phyloP scores from a whole-genome alignment of 2,113 vertebrate species.

The Mixornis gularis region DNA sequence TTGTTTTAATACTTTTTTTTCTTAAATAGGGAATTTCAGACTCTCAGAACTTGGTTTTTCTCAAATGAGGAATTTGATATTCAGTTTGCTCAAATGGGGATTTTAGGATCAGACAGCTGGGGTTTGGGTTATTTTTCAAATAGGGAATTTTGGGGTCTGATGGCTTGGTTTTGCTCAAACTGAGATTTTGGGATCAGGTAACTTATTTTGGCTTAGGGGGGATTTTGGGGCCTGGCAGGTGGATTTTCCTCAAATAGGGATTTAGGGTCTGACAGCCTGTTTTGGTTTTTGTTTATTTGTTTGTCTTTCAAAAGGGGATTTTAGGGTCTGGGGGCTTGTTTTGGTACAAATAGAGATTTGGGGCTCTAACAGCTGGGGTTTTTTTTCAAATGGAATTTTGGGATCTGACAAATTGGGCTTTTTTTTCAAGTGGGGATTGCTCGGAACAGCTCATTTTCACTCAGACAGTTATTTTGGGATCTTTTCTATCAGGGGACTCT shows the following conservation, averaged over 20 bases:
- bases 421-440: neutral
- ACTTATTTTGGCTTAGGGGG: neutral
- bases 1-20: neutral
- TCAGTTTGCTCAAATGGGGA: neutral
- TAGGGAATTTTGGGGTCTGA: neutral
- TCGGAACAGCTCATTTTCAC: neutral
- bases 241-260: neutral
- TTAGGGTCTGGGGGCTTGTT: neutral
- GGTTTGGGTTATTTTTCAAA: neutral
- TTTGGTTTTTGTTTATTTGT: neutral
- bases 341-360: neutral
- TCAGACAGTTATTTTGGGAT: neutral
- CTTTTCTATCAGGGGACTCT: neutral
- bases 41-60: neutral
- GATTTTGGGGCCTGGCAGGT: neutral
- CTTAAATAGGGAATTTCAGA: neutral
- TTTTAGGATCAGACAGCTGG: neutral
- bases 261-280: neutral
- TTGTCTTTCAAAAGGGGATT: neutral
- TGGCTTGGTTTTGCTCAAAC: neutral
- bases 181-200: neutral
- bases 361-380: accelerated
- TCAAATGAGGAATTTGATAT: neutral
- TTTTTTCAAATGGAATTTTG: neutral
- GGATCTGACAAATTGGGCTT: neutral